phyloP scores from a whole-genome alignment of 2,888 invertebrate species.

The Octonoba sinensis region DNA sequence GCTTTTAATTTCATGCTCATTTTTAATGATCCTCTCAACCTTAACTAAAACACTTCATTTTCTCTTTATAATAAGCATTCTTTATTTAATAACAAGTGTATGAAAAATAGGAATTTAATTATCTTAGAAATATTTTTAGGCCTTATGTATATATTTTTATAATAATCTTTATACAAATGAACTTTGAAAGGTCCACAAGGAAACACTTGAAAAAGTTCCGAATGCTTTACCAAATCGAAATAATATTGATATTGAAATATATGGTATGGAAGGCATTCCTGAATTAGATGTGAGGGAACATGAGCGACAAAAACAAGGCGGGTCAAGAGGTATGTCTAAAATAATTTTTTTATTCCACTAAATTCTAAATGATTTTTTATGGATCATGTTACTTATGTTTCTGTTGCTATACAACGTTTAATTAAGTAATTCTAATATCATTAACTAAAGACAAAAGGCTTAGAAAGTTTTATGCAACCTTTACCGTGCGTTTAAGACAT shows the following conservation, averaged over 20 bases:
- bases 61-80: too few relatives aligned
- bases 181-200: constrained; percentile 90
- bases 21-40: too few relatives aligned
- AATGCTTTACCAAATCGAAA: constrained; percentile 97
- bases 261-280: constrained; percentile 99
- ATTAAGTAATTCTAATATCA: too few relatives aligned
- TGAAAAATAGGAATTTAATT: not conserved
- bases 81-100: not conserved
- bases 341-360: too few relatives aligned
- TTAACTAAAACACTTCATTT: too few relatives aligned
- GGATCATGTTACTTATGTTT: too few relatives aligned
- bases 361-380: too few relatives aligned
- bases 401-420: too few relatives aligned
- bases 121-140: not conserved
- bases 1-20: too few relatives aligned
- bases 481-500: not conserved
- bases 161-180: too few relatives aligned
- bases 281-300: constrained; percentile 94
- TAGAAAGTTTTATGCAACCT: not conserved
- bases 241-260: constrained; percentile 99
- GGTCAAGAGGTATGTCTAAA: constrained; percentile 48
- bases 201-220: constrained; percentile 99
- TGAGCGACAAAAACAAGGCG: constrained; percentile 82
- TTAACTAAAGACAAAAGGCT: too few relatives aligned
- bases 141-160: not conserved